A percentile compares a stretch with the other conserved stretches of the same genome.
Evolutionary conservation across 1,140 invertebrate genomes (phyloP).

Genomic region (Psix sp.): DNA sequence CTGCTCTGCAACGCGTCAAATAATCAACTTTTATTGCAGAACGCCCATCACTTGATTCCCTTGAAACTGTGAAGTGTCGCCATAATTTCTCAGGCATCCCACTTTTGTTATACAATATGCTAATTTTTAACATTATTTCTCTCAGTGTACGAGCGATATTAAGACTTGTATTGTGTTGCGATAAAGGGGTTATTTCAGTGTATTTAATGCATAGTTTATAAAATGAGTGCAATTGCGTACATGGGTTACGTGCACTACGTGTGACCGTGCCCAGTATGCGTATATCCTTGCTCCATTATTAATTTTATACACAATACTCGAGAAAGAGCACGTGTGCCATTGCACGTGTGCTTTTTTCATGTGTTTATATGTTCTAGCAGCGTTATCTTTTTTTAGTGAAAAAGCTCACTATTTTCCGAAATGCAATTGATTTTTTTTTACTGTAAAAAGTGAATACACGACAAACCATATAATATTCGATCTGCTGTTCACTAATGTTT

Average conservation of each 20-base stretch:
- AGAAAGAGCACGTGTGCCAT: constrained; percentile 46
- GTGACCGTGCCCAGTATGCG: constrained; percentile 47
- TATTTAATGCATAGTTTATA: constrained; percentile 12
- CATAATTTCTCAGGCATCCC: no score
- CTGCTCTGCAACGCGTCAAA: background rate
- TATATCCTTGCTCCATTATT: constrained; percentile 57
- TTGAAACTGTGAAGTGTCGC: no score
- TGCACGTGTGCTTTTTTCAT: constrained; percentile 34
- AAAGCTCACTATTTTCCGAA: background rate
- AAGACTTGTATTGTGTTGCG: background rate
- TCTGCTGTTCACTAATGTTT: no score
- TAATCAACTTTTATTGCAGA: no score
- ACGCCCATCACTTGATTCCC: no score
- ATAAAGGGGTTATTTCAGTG: constrained; percentile 11
- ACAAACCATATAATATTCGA: no score
- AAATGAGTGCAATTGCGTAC: constrained; percentile 4
- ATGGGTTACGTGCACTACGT: constrained; percentile 27
- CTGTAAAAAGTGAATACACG: no score
- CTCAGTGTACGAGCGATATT: no score
- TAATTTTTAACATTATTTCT: no score
- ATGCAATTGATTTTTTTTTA: no score
- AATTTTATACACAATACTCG: constrained; percentile 51
- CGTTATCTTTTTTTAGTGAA: background rate
- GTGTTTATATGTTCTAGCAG: background rate
- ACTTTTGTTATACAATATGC: no score